A percentile compares a stretch with the other conserved stretches of the same genome.
Evolutionary conservation across 2,888 invertebrate species (phyloP).

Genomic region (Drosophila flavopinicola): DNA sequence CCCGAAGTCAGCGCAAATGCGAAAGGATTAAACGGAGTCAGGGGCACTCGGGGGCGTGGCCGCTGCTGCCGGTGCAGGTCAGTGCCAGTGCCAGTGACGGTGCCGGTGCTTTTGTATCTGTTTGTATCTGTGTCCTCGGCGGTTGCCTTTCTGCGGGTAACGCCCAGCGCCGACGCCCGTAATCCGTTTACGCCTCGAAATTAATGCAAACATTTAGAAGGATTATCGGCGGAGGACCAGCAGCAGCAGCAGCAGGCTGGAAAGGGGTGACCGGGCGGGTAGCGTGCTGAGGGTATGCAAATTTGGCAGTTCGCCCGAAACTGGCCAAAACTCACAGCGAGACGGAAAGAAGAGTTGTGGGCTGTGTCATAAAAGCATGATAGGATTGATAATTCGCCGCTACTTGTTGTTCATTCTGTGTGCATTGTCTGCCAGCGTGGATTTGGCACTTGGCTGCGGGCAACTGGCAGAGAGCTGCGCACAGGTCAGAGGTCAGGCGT

Average conservation of each 20-base stretch:
- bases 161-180: slow-evolving; percentile 65
- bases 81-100: slow-evolving; percentile 20
- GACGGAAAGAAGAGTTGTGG: slow-evolving; percentile 30
- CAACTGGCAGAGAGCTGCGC: slow-evolving; percentile 5
- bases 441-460: slow-evolving; percentile 77
- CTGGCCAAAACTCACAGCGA: slow-evolving; percentile 1
- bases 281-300: slow-evolving; percentile 29
- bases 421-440: slow-evolving; percentile 51
- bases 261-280: slow-evolving; percentile 47
- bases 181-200: slow-evolving; percentile 78
- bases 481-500: slow-evolving; percentile 37
- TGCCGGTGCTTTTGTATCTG: neutral
- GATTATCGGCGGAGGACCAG: slow-evolving; percentile 61
- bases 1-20: slow-evolving; percentile 72
- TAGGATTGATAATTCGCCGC: slow-evolving; percentile 79
- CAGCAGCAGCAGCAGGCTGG: slow-evolving; percentile 10
- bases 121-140: slow-evolving; percentile 47
- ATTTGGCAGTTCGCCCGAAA: slow-evolving; percentile 28
- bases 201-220: slow-evolving; percentile 80
- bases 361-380: slow-evolving; percentile 72
- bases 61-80: slow-evolving; percentile 39
- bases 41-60: slow-evolving; percentile 21
- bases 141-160: slow-evolving; percentile 70
- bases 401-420: slow-evolving; percentile 77
- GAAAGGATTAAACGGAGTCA: slow-evolving; percentile 64